Evolutionary conservation across 37 sponge, comb jelly and placozoan species (phyloP).

Genomic region (Axinella damicornis): DNA sequence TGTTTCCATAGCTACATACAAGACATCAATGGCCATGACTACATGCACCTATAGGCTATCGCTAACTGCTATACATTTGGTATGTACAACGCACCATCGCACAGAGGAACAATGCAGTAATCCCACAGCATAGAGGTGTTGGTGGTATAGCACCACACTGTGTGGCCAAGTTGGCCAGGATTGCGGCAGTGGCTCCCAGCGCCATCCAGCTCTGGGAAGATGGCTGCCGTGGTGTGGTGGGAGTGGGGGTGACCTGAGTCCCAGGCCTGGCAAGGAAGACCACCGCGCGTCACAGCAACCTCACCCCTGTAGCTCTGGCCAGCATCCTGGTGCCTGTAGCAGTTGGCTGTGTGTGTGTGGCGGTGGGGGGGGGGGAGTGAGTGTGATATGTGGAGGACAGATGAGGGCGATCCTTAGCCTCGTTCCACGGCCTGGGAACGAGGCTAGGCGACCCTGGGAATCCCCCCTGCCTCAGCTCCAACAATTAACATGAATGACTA

Average conservation of each 20-base stretch:
- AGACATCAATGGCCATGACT: too few species aligned
- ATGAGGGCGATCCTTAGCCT: too few species aligned
- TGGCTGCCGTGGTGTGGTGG: too few species aligned
- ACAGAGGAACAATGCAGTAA: not conserved
- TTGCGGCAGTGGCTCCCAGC: slow-evolving; percentile 61
- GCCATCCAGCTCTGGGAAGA: slow-evolving; percentile 38
- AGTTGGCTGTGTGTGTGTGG: not conserved
- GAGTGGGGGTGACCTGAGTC: not conserved
- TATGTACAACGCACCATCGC: not conserved
- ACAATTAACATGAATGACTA: too few species aligned
- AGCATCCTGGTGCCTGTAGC: not conserved
- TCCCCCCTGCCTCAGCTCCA: too few species aligned
- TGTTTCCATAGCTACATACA: too few species aligned
- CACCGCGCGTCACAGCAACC: not conserved
- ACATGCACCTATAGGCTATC: too few species aligned
- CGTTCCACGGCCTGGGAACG: too few species aligned
- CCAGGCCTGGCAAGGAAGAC: slow-evolving; percentile 6
- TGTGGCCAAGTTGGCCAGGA: slow-evolving; percentile 10
- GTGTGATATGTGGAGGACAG: not conserved
- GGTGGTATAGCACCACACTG: slow-evolving; percentile 44
- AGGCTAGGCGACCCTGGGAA: too few species aligned
- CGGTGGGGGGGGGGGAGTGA: not conserved
- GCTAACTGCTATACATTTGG: too few species aligned
- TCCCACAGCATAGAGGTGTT: not conserved
- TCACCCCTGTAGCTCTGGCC: slow-evolving; percentile 6